phyloP scores from a whole-genome alignment of 2,888 invertebrate genomes.

The Phalangium opilio region DNA sequence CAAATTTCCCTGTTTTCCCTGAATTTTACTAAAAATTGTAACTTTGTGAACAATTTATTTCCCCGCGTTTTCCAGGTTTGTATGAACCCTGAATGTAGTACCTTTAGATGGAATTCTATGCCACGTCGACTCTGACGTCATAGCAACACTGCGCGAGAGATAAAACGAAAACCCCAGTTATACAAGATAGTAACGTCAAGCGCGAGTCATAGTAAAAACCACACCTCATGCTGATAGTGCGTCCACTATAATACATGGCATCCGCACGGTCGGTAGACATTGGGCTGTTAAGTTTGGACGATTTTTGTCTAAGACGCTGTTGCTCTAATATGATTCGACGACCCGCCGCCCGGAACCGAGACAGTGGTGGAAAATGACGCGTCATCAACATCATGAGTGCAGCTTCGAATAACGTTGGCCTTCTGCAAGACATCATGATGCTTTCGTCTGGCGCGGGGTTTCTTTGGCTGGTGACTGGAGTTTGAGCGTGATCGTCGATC shows the following conservation, averaged over 20 bases:
- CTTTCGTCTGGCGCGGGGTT: slow-evolving; percentile 15
- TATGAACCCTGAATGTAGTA: too few species aligned
- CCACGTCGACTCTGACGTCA: too few species aligned
- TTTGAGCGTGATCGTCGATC: slow-evolving; percentile 14
- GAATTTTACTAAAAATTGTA: too few species aligned
- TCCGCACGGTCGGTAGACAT: slow-evolving; percentile 13
- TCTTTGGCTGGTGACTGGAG: slow-evolving; percentile 12
- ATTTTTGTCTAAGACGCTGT: slow-evolving; percentile 9
- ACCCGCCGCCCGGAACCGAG: slow-evolving; percentile 26
- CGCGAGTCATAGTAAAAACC: not conserved
- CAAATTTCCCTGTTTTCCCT: too few species aligned
- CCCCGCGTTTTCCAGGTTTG: too few species aligned
- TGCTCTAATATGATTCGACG: slow-evolving; percentile 17
- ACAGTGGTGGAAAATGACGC: slow-evolving; percentile 23
- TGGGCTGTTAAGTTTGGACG: slow-evolving; percentile 12
- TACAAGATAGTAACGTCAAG: too few species aligned
- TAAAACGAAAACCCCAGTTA: not conserved
- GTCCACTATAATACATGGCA: not conserved
- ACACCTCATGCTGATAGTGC: not conserved
- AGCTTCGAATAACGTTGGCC: slow-evolving; percentile 23
- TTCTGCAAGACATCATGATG: slow-evolving; percentile 11
- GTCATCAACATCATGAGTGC: slow-evolving; percentile 26
- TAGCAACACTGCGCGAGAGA: not conserved
- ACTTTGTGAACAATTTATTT: too few species aligned
- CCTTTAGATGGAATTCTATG: too few species aligned